phyloP scores from a whole-genome alignment of 2,888 invertebrate species.

The Lysandra coridon region DNA sequence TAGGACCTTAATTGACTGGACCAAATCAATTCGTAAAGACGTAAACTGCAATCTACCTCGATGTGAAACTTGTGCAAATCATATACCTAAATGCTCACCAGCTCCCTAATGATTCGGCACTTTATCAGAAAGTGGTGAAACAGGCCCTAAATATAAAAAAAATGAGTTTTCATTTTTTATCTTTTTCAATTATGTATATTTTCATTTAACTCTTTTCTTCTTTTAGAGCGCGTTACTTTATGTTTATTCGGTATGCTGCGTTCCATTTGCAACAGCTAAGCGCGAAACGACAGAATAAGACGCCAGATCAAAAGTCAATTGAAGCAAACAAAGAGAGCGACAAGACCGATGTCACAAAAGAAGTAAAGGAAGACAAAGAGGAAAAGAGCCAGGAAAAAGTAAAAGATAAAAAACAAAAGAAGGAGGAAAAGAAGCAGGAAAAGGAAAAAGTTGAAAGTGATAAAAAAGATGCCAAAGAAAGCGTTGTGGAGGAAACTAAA shows the following conservation, averaged over 20 bases:
- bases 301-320: constrained; percentile 63
- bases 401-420: constrained; percentile 59
- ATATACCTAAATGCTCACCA: no score
- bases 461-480: constrained; percentile 53
- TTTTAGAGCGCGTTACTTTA: constrained; percentile 89
- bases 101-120: no score
- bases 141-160: no score
- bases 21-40: no score
- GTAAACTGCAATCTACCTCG: no score
- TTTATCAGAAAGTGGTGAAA: no score
- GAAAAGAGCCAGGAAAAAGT: constrained; percentile 58
- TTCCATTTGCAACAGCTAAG: constrained; percentile 95
- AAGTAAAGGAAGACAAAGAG: constrained; percentile 52
- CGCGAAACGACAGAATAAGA: constrained; percentile 81
- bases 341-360: constrained; percentile 55
- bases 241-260: constrained; percentile 97
- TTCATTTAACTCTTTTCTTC: background rate
- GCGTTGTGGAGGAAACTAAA: constrained; percentile 40
- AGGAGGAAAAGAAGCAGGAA: constrained; percentile 53
- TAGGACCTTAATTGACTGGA: no score
- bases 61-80: no score
- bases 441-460: constrained; percentile 54
- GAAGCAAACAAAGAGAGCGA: constrained; percentile 66
- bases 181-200: no score
- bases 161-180: no score